Evolutionary conservation across 1,140 invertebrate genomes (phyloP).

Genomic region (Drosophila asahinai): DNA sequence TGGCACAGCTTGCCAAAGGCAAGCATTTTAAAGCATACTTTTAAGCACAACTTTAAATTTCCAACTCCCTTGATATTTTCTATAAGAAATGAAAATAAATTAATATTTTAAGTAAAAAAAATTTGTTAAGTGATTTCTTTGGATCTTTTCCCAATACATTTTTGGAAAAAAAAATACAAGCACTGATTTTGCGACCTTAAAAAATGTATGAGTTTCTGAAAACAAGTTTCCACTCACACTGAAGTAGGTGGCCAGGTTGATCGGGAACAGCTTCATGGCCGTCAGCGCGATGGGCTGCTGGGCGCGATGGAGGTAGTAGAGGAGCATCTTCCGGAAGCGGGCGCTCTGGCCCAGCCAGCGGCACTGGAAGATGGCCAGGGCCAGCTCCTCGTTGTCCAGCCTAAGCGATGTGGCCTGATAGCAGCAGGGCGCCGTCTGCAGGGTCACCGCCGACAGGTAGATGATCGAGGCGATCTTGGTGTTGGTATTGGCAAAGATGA

Average conservation of each 20-base stretch:
- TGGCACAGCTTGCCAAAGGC: no score
- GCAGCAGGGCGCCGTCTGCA: conserved; percentile 61
- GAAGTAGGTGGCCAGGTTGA: conserved; percentile 60
- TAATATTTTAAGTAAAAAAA: no score
- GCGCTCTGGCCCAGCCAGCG: conserved; percentile 53
- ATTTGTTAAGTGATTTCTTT: no score
- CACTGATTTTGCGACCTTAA: no score
- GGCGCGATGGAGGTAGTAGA: conserved; percentile 61
- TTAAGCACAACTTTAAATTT: neutral
- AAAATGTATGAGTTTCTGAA: no score
- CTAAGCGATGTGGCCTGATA: conserved; percentile 57
- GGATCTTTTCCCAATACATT: neutral
- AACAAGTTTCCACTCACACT: conserved; percentile 39
- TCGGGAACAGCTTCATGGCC: conserved; percentile 66
- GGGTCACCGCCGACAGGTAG: conserved; percentile 51
- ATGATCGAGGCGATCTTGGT: conserved; percentile 48
- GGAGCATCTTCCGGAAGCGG: conserved; percentile 50
- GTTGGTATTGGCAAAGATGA: conserved; percentile 61
- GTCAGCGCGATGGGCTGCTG: conserved; percentile 50
- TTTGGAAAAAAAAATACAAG: neutral
- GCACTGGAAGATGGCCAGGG: conserved; percentile 58
- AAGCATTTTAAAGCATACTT: neutral
- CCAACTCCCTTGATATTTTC: no score
- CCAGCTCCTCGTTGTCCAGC: conserved; percentile 46
- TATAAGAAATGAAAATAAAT: no score